Base-by-base conservation (phyloP, 2,888 invertebrate genomes). In the Campoletis raptor region DNA sequence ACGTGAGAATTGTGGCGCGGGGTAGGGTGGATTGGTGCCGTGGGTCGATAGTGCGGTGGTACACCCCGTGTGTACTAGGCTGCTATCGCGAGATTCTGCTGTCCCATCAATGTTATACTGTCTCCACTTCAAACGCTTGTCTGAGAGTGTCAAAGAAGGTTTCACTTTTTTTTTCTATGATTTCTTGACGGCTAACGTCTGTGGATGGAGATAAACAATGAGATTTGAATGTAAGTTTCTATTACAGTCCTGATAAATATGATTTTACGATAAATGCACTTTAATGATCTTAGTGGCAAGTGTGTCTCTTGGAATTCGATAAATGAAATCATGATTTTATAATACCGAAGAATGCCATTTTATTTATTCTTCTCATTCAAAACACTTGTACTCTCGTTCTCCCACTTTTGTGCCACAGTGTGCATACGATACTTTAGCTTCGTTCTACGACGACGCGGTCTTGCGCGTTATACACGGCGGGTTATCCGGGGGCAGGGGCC, bases 381-480 rank as follows among this genome's bases (percentile, higher is more conserved):
- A 64, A 78, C 37, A 66, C 69, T 81, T 64, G 72, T 45, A 54
- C 66, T 10, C 54, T 79, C 48, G 69, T 24, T 73, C 18, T 21
- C 36, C 54, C 70, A 69, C 42, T 40, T 7, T 21, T 30, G 85
- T 84, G 12, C 57, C 64, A 57, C 37, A n/a, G 37, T 69, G 67
- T 79, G 48, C 64, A 85, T 78, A 37, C 83, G 52, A 76, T 70
- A 66, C 52, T 77, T 69, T 24, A 54, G 84, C 64, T 70, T 69
- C 81, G 81, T 81, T 81, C 78, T 81, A 86, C 86, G 86, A 82
- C 86, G 86, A 85, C 86, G 86, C 85, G 85, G 85, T 81, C 86
- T 86, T 86, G 86, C 86, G 86, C 85, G 66, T 52, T 77, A 66
- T 76, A 87, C 74, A 73, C 81, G 52, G 48, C 84, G 74, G 54